Percentiles rank a stretch among this genome's conserved stretches.
Conservation (phyloP, 2,888 invertebrate genomes). For the Acronicta psi region DNA sequence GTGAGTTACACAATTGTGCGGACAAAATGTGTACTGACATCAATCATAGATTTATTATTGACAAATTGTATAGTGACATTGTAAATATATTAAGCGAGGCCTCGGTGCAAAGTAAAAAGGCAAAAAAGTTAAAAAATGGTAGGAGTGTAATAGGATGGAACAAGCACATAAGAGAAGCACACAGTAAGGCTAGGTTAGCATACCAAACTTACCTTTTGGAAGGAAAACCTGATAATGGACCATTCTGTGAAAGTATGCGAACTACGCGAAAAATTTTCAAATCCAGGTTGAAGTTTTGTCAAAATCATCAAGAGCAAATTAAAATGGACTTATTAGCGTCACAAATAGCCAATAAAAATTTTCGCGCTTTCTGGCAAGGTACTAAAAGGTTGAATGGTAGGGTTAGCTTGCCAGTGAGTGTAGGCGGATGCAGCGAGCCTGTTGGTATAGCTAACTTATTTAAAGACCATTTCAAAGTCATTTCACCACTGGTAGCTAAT, state of each 20-base stretch:
- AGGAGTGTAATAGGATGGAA: slow-evolving; percentile 8
- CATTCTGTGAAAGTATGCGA: neutral
- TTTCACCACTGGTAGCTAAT: neutral
- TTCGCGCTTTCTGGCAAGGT: slow-evolving; percentile 2
- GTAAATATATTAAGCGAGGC: slow-evolving; percentile 10
- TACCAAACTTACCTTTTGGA: neutral
- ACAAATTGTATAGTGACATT: slow-evolving; percentile 3
- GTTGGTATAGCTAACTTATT: slow-evolving; percentile 3
- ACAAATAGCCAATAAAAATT: neutral
- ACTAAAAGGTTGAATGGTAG: slow-evolving; percentile 3
- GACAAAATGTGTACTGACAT: slow-evolving; percentile 7
- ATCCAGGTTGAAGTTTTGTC: slow-evolving; percentile 2
- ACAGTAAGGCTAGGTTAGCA: neutral
- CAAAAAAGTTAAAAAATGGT: neutral
- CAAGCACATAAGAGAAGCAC: slow-evolving; percentile 2
- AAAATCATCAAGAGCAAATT: slow-evolving; percentile 4
- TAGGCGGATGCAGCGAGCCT: slow-evolving; percentile 6
- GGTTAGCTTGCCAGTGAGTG: slow-evolving; percentile 6
- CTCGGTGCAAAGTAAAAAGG: slow-evolving; percentile 2
- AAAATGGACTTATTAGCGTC: slow-evolving; percentile 4
- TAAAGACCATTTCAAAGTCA: slow-evolving; percentile 2
- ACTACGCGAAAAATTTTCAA: slow-evolving; percentile 1
- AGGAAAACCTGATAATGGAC: slow-evolving; percentile 4
- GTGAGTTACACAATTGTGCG: slow-evolving; percentile 1
- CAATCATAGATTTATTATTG: slow-evolving; percentile 2